phyloP scores from a whole-genome alignment of 2,797 vertebrate species.

The Columba guinea region DNA sequence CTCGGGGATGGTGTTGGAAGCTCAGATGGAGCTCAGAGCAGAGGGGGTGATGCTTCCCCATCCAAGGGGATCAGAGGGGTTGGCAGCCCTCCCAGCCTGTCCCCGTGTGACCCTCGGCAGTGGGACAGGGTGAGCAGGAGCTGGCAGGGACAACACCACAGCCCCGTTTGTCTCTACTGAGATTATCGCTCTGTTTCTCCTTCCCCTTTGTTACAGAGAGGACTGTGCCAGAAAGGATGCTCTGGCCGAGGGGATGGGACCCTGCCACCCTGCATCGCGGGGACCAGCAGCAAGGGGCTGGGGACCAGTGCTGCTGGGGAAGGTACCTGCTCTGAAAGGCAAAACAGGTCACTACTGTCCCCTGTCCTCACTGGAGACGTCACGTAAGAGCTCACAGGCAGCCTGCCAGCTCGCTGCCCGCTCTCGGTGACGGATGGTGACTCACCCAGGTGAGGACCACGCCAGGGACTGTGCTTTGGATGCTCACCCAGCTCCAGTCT shows the following conservation, averaged over 20 bases:
- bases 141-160: neutral
- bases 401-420: neutral
- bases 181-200: neutral
- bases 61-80: neutral
- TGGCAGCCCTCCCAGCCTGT: neutral
- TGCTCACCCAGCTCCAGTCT: neutral
- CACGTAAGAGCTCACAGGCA: neutral
- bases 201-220: no score
- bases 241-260: neutral
- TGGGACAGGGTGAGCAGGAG: neutral
- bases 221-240: neutral
- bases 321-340: neutral
- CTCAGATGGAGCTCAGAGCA: neutral
- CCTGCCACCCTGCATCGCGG: rapidly evolving
- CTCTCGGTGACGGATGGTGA: neutral
- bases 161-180: neutral
- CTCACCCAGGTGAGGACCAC: neutral
- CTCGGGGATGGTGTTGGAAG: neutral
- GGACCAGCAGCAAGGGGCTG: neutral
- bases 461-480: no score
- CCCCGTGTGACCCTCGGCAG: neutral
- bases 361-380: neutral
- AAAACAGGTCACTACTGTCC: neutral
- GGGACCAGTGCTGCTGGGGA: rapidly evolving
- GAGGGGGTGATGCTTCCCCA: neutral